phyloP scores from a whole-genome alignment of 2,797 vertebrate species.

The Bovichtus diacanthus region DNA sequence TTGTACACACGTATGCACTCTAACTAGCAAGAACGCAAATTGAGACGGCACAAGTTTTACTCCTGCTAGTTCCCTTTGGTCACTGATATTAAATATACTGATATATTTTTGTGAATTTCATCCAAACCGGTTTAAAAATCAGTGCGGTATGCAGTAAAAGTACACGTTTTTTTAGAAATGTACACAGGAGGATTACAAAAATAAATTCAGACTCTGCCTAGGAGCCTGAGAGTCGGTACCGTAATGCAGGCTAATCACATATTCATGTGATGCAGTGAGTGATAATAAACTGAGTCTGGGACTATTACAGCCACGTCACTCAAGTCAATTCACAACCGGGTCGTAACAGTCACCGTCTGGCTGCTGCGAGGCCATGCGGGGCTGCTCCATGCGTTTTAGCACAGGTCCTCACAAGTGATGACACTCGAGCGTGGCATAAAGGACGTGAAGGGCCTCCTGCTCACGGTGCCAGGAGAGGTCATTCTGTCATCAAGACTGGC shows the following conservation, averaged over 20 bases:
- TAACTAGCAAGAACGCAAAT: no score
- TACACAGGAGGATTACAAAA: conserved; percentile 22
- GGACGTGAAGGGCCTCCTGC: conserved; percentile 38
- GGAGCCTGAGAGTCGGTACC: not conserved
- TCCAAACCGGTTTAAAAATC: conserved; percentile 33
- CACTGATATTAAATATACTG: conserved; percentile 18
- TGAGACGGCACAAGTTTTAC: conserved; percentile 10
- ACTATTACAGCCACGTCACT: conserved; percentile 31
- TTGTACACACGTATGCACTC: no score
- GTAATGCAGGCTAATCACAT: conserved; percentile 7
- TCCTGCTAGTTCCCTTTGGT: conserved; percentile 35
- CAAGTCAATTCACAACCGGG: conserved; percentile 14
- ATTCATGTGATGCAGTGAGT: conserved; percentile 9
- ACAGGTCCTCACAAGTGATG: conserved; percentile 40
- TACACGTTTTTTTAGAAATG: conserved; percentile 28
- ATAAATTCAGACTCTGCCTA: not conserved
- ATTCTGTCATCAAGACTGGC: conserved; percentile 31
- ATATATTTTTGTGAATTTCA: conserved; percentile 46
- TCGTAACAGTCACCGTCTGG: conserved; percentile 15
- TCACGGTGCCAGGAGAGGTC: conserved; percentile 57
- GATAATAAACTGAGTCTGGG: conserved; percentile 31
- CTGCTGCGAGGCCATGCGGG: conserved; percentile 13
- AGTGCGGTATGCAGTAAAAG: conserved; percentile 39
- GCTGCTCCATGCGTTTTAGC: conserved; percentile 31
- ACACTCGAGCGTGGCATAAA: conserved; percentile 50